Evolutionary conservation across 2,888 invertebrate species (phyloP), one percentile per base, ranked within the genome.

Genomic region (Orthonevra nobilis): DNA sequence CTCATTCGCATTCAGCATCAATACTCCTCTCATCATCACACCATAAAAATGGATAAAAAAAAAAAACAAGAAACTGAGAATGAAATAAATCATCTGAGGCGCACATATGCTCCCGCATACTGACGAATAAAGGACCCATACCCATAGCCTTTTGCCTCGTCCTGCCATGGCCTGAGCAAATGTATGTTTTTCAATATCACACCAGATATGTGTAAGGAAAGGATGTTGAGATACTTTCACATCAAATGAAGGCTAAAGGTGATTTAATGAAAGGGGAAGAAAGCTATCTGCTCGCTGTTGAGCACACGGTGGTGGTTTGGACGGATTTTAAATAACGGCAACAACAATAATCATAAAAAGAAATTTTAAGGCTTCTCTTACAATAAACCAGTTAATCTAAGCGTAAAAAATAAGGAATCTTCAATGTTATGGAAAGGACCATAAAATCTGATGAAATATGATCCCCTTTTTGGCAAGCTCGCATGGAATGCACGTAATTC

Each of bases 311-410:
- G 32, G 28, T 7, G 9, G 28, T 2, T 30, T 50, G 34, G 32
- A 17, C 3, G 10, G 52, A 58, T 74, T 66, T 74, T 66, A 74
- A 66, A 52, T 74, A 66, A 74, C 32, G 66, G 36, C 73, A 58
- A 52, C 50, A 66, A 66, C 66, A 66, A 74, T 74, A 74, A 74
- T 44, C 66, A 74, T 74, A 74, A 74, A 66, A 74, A 74, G 58
- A 74, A 74, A 74, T 64, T 66, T 52, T 58, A 66, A 64, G 58
- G 66, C 50, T 50, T 66, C 66, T 40, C 46, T 32, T 38, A 69
- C 48, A 69, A 69, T 61, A 69, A 69, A 75, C 54, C 54, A 36
- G 72, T 64, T 72, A 72, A 72, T 72, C 72, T 56, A 56, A 72
- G 64, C 64, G 63, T 72, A 72, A 72, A 64, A 63, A 72, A 54